Base-by-base conservation (phyloP, 2,888 invertebrate species). In the Drosophila gaucha region DNA sequence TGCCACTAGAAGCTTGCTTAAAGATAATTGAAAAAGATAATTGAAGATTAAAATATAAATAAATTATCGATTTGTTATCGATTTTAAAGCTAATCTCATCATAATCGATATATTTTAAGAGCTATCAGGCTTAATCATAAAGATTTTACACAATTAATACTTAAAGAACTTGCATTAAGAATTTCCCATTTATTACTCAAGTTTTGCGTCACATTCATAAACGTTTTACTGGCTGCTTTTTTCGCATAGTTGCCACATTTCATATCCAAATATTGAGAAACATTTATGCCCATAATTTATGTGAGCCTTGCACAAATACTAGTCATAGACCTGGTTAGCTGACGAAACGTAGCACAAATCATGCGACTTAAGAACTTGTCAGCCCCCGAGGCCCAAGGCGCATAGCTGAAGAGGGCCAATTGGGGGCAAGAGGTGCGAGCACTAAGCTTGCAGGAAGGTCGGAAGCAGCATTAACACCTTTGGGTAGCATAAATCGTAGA, bases 401-500 rank as follows among this genome's bases (percentile, higher is more conserved):
- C 24, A 24, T 9, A 9, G 28, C 18, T 16, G 14, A 30, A n/a
- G 35, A 12, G 6, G 35, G 20, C 9, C 47, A 30, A 20, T 10
- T 4, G 1, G 47, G 9, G 30, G 16, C 46, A 20, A 46, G 46
- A 10, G 31, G 46, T 28, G 1, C 2, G 1, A 9, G n/a, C n/a
- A 8, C 20, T n/a, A 20, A 12, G 35, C 31, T 6, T 5, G 12
- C 9, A 14, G 18, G 30, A 14, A 24, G 30, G 31, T 51, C 36
- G 26, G 55, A 35, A 33, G 31, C 50, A 16, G 49, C 35, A 56
- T 71, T 67, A 72, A 63, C 73, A 72, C 73, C 71, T 72, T 67
- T 46, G 64, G 72, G 55, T 38, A 44, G 64, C 74, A 73, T 74
- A 74, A 73, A 73, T 73, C 64, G 69, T 62, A 47, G 68, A 38